Base-by-base conservation (phyloP, 2,888 invertebrate genomes). In the Sinodicranocentrus sp. region DNA sequence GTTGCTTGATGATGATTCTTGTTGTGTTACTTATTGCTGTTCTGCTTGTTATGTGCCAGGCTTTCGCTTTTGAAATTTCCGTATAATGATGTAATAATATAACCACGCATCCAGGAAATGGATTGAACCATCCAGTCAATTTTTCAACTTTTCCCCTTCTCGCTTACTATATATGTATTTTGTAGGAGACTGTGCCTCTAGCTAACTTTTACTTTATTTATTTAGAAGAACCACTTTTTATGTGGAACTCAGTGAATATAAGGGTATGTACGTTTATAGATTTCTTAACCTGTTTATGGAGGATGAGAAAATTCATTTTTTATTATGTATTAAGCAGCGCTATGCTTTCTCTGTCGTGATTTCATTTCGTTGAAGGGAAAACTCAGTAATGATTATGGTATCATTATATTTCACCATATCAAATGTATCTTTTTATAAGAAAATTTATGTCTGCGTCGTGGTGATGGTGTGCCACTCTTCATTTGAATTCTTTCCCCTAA, bases 21-120 rank as follows among this genome's bases (percentile, higher is more conserved):
- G 57, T 78, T 63, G 71, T 78, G 54, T 59, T 57, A 28, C 33
- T 59, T 78, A 78, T 68, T 63, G 71, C 72, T 72, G 21, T 25
- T 23, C n/a, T n/a, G n/a, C n/a, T n/a, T n/a, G n/a, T n/a, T n/a
- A n/a, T n/a, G n/a, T n/a, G n/a, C n/a, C n/a, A 52, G 44, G 59
- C 23, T 63, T 54, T 28, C 44, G 43, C 54, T 61, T 72, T 79
- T 79, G 54, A 80, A 65, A 72, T 80, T 78, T 71, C 26, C 65
- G 79, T 80, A 80, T 57, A 71, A 80, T 80, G 72, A 80, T 80
- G 79, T 80, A 80, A 80, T 80, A 80, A 80, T 72, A 57, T 80
- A 80, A 65, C 65, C 79, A 80, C 72, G 72, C 72, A 80, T 43
- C 72, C 79, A 80, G 79, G 79, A 80, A 80, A 80, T 80, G 72